Conservation (phyloP, 2,113 vertebrate species). For the Salvelinus sp. region DNA sequence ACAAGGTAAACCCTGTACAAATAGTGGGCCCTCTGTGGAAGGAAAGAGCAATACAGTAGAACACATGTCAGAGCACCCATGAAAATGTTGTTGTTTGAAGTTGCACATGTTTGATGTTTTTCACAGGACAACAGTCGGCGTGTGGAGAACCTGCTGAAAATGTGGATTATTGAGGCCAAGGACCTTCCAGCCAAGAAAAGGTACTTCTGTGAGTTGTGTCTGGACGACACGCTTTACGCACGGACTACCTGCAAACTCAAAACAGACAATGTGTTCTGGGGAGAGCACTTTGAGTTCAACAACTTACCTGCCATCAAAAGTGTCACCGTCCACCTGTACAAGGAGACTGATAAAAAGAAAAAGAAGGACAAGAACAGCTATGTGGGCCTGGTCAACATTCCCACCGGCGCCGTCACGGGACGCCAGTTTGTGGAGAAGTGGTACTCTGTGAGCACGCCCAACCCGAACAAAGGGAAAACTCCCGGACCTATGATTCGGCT, state of each 20-base stretch:
- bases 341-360: slow-evolving; percentile 95
- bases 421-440: slow-evolving; percentile 96
- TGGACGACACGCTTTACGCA: slow-evolving; percentile 94
- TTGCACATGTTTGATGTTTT: too few species aligned
- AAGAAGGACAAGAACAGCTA: slow-evolving; percentile 98
- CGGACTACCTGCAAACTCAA: slow-evolving; percentile 96
- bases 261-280: slow-evolving; percentile 97
- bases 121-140: slow-evolving; percentile 91
- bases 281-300: slow-evolving; percentile 96
- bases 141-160: slow-evolving; percentile 89
- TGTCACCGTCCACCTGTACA: slow-evolving; percentile 92
- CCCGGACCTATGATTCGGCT: slow-evolving; percentile 88
- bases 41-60: too few species aligned
- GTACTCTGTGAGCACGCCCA: slow-evolving; percentile 91
- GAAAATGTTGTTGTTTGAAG: too few species aligned
- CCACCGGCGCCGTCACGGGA: slow-evolving; percentile 81
- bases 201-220: slow-evolving; percentile 94
- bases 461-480: slow-evolving; percentile 84
- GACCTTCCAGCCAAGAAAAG: slow-evolving; percentile 96
- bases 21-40: too few species aligned
- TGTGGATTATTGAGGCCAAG: slow-evolving; percentile 97
- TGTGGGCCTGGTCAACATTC: slow-evolving; percentile 90
- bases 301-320: slow-evolving; percentile 85
- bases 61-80: too few species aligned
- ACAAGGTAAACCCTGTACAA: slow-evolving; percentile 77